Evolutionary conservation across 2,113 vertebrate species (phyloP).

Genomic region (Psilopsiagon aurifrons): DNA sequence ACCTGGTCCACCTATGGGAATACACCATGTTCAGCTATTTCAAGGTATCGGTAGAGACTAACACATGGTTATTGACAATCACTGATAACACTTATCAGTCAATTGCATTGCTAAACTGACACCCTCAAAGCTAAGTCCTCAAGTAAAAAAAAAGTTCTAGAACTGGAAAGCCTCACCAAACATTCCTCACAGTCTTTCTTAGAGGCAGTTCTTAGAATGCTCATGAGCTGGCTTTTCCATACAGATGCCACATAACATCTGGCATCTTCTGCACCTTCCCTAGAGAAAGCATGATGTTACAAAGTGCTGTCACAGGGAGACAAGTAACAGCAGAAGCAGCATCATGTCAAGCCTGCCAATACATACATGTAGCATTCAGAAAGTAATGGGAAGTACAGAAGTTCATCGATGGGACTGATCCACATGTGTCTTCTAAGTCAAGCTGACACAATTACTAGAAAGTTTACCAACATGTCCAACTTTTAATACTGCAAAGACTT

Average conservation of each 20-base stretch:
- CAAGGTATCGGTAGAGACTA: neutral
- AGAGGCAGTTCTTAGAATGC: neutral
- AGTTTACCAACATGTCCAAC: neutral
- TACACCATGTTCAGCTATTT: accelerated
- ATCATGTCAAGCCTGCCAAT: neutral
- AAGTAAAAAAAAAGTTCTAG: neutral
- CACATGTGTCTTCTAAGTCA: neutral
- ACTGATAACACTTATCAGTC: neutral
- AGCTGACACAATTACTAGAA: neutral
- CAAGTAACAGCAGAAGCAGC: neutral
- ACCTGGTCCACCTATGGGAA: neutral
- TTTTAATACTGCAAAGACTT: neutral
- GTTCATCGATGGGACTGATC: neutral
- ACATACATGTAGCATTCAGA: accelerated
- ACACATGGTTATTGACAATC: neutral
- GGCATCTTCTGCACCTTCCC: neutral
- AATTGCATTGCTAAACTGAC: neutral
- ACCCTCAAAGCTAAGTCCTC: neutral
- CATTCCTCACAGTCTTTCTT: accelerated
- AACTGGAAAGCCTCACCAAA: neutral
- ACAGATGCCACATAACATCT: neutral
- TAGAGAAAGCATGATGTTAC: neutral
- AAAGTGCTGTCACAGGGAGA: neutral
- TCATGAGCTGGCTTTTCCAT: neutral
- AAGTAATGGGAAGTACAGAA: neutral